Evolutionary conservation across 1,140 invertebrate species (phyloP), one percentile per base, ranked within the genome.

Genomic region (Temnothorax nylanderi): DNA sequence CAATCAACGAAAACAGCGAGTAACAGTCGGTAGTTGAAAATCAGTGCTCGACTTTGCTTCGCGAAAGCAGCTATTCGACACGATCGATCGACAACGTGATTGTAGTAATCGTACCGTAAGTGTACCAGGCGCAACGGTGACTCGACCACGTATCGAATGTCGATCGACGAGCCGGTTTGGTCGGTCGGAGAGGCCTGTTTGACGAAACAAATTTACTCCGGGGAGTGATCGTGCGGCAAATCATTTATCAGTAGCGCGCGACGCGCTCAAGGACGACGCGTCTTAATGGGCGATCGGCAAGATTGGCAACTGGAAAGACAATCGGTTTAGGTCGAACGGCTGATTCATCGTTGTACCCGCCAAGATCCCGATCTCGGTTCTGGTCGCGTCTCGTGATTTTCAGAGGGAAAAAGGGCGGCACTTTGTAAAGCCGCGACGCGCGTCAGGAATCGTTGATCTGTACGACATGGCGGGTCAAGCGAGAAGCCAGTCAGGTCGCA

Each of bases 381-480:
- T 62, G n/a, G 16, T 84, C 74, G 21, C 56, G 56, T 80, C 47
- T 71, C 21, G 16, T 26, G 64, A 56, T 71, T 81, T 69, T 32
- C 47, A 60, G 37, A 56, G 41, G 32, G 26, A 58, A 80, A 80
- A 81, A 81, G 21, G 47, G 13, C 21, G 47, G 34, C 13, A 16
- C 64, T 51, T 54, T 71, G 77, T 54, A 65, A 65, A 41, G 37
- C 37, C 37, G 41, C 58, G 26, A 26, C 58, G 74, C 75, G 18
- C 56, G 44, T 78, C 76, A 74, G 49, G 41, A n/a, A 37, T 34
- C 51, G 51, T 78, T 32, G 56, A 78, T 41, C 34, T 21, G 41
- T 44, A 37, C 34, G 67, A 49, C 3, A 32, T 49, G 60, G 21
- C 51, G 51, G 85, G 76, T 89, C 88, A 82, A 87, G 88, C 89